Percentiles rank a stretch among this genome's conserved stretches.
These are phyloP conservation scores for Poeciliopsis infans DNA, from an alignment of 2,797 vertebrate genomes.

Conservation along the genomic window DNA sequence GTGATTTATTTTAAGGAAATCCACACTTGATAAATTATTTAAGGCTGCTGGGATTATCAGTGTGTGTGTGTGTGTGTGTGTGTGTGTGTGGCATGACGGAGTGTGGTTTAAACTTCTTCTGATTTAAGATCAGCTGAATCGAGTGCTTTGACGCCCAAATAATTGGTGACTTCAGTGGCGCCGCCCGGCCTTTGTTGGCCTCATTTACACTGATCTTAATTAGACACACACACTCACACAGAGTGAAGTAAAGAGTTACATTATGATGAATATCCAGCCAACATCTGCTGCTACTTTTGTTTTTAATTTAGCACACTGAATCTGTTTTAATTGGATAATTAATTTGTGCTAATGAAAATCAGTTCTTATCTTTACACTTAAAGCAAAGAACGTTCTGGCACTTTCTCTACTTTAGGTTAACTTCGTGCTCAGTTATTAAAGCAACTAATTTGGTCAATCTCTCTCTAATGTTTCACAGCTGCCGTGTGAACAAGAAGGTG, in stretches of 20 bases:
- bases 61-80: slow-evolving; percentile 1
- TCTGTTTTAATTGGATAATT: slow-evolving; percentile 48
- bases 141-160: slow-evolving; percentile 47
- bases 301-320: slow-evolving; percentile 36
- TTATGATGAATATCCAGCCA: slow-evolving; percentile 47
- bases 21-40: slow-evolving; percentile 79
- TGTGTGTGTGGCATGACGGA: slow-evolving; percentile 40
- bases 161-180: slow-evolving; percentile 67
- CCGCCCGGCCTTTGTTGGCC: slow-evolving; percentile 57
- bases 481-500: slow-evolving; percentile 1
- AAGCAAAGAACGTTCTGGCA: slow-evolving; percentile 18
- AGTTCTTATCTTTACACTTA: slow-evolving; percentile 41
- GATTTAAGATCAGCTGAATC: slow-evolving; percentile 61
- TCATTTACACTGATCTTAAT: slow-evolving; percentile 73
- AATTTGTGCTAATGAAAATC: slow-evolving; percentile 54
- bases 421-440: slow-evolving; percentile 1
- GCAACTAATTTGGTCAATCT: neutral
- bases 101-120: slow-evolving; percentile 65
- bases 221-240: slow-evolving; percentile 29
- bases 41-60: slow-evolving; percentile 70
- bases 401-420: slow-evolving; percentile 8
- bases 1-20: slow-evolving; percentile 71
- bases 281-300: slow-evolving; percentile 53
- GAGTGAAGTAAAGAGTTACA: neutral
- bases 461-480: neutral